These are phyloP conservation scores for Siniperca scherzeri DNA, from an alignment of 2,797 vertebrate species.

Conservation along the genomic window DNA sequence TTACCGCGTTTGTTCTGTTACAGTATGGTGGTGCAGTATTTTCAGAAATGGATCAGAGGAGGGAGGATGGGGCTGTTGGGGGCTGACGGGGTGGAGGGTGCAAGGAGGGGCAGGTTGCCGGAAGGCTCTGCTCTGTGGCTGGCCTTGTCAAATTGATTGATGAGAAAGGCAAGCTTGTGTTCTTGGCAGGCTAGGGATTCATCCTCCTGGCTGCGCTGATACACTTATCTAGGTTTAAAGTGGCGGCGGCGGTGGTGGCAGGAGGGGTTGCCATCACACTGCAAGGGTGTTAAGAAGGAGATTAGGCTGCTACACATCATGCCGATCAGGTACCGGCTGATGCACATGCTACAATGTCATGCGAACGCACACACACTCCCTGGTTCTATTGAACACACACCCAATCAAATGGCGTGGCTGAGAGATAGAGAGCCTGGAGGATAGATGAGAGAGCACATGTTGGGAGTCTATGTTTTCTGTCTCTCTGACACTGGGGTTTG, in stretches of 20 bases:
- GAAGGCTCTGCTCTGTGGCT: constrained; percentile 73
- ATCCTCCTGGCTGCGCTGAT: constrained; percentile 79
- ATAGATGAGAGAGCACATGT: constrained; percentile 28
- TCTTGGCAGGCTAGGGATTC: constrained; percentile 78
- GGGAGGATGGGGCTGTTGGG: constrained; percentile 11
- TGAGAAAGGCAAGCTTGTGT: constrained; percentile 81
- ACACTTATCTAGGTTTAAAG: constrained; percentile 80
- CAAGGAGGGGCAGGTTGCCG: constrained; percentile 61
- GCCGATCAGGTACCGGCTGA: constrained; percentile 57
- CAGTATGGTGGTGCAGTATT: constrained; percentile 39
- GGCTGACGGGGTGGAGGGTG: constrained; percentile 26
- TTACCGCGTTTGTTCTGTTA: constrained; percentile 39
- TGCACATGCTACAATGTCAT: constrained; percentile 58
- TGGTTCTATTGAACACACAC: constrained; percentile 10
- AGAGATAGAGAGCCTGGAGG: constrained; percentile 22
- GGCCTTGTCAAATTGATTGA: constrained; percentile 85
- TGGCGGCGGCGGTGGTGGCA: constrained; percentile 20
- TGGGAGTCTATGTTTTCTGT: constrained; percentile 39
- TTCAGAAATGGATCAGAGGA: constrained; percentile 51
- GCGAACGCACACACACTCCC: constrained; percentile 2
- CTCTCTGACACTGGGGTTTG: constrained; percentile 44
- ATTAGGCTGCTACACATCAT: constrained; percentile 74
- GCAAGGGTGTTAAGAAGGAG: constrained; percentile 76
- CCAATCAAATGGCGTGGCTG: constrained; percentile 5
- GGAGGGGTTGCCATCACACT: constrained; percentile 69